phyloP scores from a whole-genome alignment of 1,140 invertebrate genomes.

The Brachionus calyciflorus region DNA sequence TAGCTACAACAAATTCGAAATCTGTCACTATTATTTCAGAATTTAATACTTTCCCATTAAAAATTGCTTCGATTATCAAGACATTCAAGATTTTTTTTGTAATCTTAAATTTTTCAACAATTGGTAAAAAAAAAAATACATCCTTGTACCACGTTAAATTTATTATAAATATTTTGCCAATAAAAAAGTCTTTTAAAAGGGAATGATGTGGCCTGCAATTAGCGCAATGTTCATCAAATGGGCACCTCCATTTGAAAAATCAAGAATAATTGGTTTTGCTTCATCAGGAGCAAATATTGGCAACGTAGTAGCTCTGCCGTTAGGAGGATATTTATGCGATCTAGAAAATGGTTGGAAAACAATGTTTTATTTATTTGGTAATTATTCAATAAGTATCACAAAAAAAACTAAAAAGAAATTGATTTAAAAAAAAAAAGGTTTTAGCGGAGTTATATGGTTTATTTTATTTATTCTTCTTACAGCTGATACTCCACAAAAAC shows the following conservation, averaged over 20 bases:
- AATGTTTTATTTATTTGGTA: slow-evolving; percentile 46
- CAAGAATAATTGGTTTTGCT: slow-evolving; percentile 52
- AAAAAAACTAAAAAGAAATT: no score
- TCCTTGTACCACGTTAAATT: no score
- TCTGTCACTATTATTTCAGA: no score
- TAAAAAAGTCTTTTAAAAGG: slow-evolving; percentile 39
- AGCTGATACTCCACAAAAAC: slow-evolving; percentile 54
- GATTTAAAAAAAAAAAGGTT: slow-evolving; percentile 48
- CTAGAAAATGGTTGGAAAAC: slow-evolving; percentile 30
- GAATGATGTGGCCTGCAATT: slow-evolving; percentile 51
- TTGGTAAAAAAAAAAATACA: no score
- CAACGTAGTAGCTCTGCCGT: slow-evolving; percentile 46
- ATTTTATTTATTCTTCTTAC: slow-evolving; percentile 55
- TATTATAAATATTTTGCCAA: no score
- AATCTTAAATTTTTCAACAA: no score
- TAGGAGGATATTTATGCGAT: slow-evolving; percentile 28
- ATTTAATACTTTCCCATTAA: no score
- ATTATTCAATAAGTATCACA: neutral
- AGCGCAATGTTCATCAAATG: slow-evolving; percentile 53
- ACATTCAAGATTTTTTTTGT: no score
- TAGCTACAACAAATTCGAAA: no score
- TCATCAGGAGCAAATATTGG: slow-evolving; percentile 51
- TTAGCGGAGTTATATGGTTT: slow-evolving; percentile 54
- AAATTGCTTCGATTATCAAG: no score
- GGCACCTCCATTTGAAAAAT: slow-evolving; percentile 54